Conservation (phyloP, 2,888 invertebrate species). For the Oxystoma pomonae region DNA sequence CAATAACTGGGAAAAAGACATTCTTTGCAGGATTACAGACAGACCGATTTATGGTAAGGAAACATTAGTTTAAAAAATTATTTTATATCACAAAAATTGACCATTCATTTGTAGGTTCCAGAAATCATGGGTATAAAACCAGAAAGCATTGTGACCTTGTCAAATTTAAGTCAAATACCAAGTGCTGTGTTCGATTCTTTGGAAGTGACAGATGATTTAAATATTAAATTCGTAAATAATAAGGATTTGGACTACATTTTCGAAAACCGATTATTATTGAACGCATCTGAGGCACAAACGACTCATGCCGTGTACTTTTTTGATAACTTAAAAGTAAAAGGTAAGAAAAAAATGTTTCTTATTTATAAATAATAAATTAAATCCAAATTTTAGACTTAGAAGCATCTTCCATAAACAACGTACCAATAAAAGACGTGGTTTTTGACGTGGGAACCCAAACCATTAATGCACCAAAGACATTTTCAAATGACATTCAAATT, state of each 20-base stretch:
- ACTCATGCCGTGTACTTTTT: conserved; percentile 36
- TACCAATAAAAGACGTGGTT: conserved; percentile 37
- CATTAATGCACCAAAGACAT: conserved; percentile 37
- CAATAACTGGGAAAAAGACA: conserved; percentile 37
- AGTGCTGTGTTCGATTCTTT: conserved; percentile 36
- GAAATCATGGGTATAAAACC: conserved; percentile 32
- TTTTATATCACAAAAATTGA: conserved; percentile 10
- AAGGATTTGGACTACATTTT: conserved; percentile 35
- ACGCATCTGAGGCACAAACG: conserved; percentile 32
- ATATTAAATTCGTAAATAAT: conserved; percentile 35
- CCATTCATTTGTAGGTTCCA: conserved; percentile 29
- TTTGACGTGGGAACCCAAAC: conserved; percentile 37
- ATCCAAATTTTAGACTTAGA: conserved; percentile 29
- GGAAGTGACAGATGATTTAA: conserved; percentile 33
- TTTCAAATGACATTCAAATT: conserved; percentile 32
- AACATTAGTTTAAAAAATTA: conserved; percentile 19
- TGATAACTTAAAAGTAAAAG: conserved; percentile 31
- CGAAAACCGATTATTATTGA: conserved; percentile 33
- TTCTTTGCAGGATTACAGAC: conserved; percentile 40
- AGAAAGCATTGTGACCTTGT: conserved; percentile 37
- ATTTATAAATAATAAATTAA: not conserved
- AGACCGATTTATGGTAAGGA: conserved; percentile 33
- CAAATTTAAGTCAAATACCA: conserved; percentile 31
- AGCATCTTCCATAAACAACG: conserved; percentile 36
- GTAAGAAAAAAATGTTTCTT: conserved; percentile 25